A percentile compares a stretch with the other conserved stretches of the same genome.
phyloP scores from a whole-genome alignment of 2,113 vertebrate genomes.

The Arenaria interpres region DNA sequence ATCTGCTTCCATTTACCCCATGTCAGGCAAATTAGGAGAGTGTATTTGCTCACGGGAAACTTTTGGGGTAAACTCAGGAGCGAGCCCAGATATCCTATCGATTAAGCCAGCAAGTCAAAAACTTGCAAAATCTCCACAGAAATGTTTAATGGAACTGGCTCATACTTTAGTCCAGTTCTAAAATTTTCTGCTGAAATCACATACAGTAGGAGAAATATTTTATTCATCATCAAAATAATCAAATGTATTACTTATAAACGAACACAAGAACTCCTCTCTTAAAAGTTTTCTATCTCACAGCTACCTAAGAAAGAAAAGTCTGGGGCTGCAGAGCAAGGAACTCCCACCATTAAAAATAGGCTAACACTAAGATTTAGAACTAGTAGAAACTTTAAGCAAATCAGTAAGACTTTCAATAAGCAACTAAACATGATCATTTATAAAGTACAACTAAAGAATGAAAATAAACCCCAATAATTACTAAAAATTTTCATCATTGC shows the following conservation, averaged over 20 bases:
- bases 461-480: not conserved
- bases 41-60: not conserved
- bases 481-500: not conserved
- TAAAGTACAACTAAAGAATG: not conserved
- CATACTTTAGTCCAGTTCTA: not conserved
- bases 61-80: not conserved
- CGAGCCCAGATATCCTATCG: not conserved
- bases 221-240: not conserved
- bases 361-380: constrained; percentile 72
- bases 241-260: not conserved
- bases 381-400: constrained; percentile 68
- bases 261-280: not conserved
- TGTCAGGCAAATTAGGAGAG: not conserved
- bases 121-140: not conserved
- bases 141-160: not conserved
- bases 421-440: not conserved
- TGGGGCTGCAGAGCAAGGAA: not conserved
- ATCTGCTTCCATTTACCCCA: not conserved
- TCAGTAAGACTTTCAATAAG: constrained; percentile 49
- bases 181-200: not conserved
- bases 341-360: constrained; percentile 55
- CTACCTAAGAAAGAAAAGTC: not conserved
- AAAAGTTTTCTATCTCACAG: not conserved
- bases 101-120: not conserved
- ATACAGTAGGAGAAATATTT: not conserved